Evolutionary conservation across 2,113 vertebrate genomes (phyloP).

Genomic region (Macroglossus sobrinus): DNA sequence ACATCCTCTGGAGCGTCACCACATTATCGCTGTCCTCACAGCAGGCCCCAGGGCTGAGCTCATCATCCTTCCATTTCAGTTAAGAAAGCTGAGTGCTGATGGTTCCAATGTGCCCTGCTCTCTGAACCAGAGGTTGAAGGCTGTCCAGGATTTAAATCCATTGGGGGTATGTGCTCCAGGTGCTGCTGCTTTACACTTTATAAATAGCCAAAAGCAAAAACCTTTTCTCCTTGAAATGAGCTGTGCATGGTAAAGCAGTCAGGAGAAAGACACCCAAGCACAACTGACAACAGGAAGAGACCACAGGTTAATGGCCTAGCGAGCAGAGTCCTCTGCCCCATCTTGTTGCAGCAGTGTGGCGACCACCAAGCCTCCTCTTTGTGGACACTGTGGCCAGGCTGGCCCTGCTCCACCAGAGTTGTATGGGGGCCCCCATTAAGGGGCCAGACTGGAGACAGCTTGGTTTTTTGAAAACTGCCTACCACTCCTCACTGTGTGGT

Average conservation of each 20-base stretch:
- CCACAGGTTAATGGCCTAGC: background rate
- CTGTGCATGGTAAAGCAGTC: background rate
- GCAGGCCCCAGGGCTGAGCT: too few relatives aligned
- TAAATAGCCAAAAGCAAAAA: background rate
- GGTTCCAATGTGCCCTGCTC: background rate
- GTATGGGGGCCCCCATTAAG: background rate
- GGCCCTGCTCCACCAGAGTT: background rate
- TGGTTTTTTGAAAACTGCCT: background rate
- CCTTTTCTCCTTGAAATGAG: background rate
- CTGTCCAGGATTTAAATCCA: too few relatives aligned
- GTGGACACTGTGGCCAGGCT: accelerated
- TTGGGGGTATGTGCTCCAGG: too few relatives aligned
- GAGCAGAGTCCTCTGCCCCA: accelerated
- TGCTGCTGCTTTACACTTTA: background rate
- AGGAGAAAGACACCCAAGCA: background rate
- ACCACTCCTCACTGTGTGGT: background rate
- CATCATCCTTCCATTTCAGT: background rate
- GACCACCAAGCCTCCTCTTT: accelerated
- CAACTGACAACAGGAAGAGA: background rate
- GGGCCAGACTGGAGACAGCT: background rate
- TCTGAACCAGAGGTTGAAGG: background rate
- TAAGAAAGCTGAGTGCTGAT: background rate
- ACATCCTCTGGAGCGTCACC: background rate
- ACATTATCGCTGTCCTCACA: background rate
- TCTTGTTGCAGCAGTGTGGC: accelerated